phyloP scores from a whole-genome alignment of 2,888 invertebrate genomes.

The Drosophila siamana region DNA sequence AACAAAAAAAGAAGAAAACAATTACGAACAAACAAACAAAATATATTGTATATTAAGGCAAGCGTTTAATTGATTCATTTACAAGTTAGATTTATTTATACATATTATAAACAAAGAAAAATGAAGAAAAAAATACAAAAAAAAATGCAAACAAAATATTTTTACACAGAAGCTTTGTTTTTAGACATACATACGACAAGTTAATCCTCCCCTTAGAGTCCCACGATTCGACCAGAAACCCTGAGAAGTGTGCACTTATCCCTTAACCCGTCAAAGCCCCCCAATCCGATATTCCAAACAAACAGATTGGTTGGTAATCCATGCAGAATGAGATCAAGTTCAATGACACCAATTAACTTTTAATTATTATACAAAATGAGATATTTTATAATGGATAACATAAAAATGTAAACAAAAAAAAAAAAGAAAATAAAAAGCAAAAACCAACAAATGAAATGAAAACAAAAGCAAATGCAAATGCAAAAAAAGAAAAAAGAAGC shows the following conservation, averaged over 20 bases:
- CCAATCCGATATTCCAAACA: neutral
- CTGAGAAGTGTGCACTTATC: slow-evolving; percentile 40
- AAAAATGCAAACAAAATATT: slow-evolving; percentile 60
- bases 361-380: slow-evolving; percentile 77
- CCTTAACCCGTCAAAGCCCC: slow-evolving; percentile 11
- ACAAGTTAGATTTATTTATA: slow-evolving; percentile 78
- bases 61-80: slow-evolving; percentile 77
- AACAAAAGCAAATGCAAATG: slow-evolving; percentile 35
- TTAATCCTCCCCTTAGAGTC: slow-evolving; percentile 26
- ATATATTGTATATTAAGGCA: slow-evolving; percentile 71
- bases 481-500: slow-evolving; percentile 4
- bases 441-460: slow-evolving; percentile 41
- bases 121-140: slow-evolving; percentile 21
- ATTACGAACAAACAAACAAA: slow-evolving; percentile 54
- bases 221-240: slow-evolving; percentile 16
- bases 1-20: slow-evolving; percentile 47
- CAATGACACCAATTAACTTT: slow-evolving; percentile 80
- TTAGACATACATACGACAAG: slow-evolving; percentile 54
- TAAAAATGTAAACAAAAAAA: slow-evolving; percentile 18
- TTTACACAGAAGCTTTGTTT: slow-evolving; percentile 73
- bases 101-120: slow-evolving; percentile 57
- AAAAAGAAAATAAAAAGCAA: slow-evolving; percentile 22
- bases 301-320: slow-evolving; percentile 39
- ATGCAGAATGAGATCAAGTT: slow-evolving; percentile 48
- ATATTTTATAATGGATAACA: slow-evolving; percentile 61